Evolutionary conservation across 2,888 invertebrate genomes (phyloP).

Genomic region (Tetranychus piercei): DNA sequence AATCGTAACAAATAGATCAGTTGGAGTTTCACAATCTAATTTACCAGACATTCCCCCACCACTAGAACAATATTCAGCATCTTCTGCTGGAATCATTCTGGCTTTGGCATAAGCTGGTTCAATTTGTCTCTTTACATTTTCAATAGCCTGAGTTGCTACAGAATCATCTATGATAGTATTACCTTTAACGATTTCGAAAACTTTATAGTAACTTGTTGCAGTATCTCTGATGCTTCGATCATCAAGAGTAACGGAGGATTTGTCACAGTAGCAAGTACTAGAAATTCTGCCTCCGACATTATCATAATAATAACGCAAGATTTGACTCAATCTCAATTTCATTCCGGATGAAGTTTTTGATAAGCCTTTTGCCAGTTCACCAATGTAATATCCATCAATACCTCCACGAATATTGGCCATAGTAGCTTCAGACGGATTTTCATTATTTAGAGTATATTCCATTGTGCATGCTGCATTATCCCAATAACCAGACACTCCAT

Average conservation of each 20-base stretch:
- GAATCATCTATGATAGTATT: neutral
- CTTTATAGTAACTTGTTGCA: neutral
- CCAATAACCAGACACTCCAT: slow-evolving; percentile 19
- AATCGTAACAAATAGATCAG: slow-evolving; percentile 23
- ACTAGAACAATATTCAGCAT: neutral
- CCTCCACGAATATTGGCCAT: slow-evolving; percentile 20
- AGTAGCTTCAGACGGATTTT: slow-evolving; percentile 8
- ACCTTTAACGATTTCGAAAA: neutral
- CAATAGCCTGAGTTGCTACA: neutral
- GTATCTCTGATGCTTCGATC: neutral
- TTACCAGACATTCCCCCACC: neutral
- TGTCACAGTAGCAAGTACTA: neutral
- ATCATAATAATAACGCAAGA: slow-evolving; percentile 23
- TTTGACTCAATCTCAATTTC: slow-evolving; percentile 22
- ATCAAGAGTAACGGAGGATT: neutral
- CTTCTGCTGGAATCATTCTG: neutral
- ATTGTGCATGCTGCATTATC: slow-evolving; percentile 15
- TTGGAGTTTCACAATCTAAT: slow-evolving; percentile 22
- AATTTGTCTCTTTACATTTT: neutral
- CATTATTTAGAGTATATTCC: slow-evolving; percentile 12
- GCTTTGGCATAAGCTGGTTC: neutral
- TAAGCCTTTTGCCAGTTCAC: slow-evolving; percentile 8
- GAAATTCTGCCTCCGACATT: neutral
- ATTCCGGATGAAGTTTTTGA: neutral
- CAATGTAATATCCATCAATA: slow-evolving; percentile 21